These are phyloP conservation scores for Leptopilina myrica DNA, from an alignment of 2,888 invertebrate genomes.

Conservation along the genomic window DNA sequence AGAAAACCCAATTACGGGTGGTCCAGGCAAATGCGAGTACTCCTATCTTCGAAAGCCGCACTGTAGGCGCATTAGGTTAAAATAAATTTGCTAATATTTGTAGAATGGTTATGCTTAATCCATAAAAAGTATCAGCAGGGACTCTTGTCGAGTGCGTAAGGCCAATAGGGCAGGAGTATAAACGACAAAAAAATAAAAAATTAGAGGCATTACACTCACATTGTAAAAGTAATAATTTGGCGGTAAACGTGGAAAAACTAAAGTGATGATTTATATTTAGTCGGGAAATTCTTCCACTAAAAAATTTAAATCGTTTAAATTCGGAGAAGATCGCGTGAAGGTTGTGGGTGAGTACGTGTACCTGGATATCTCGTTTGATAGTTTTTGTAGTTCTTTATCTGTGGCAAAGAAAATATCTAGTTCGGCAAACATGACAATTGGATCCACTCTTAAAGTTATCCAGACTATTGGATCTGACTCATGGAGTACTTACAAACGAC, in stretches of 20 bases:
- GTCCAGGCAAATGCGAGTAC: no score
- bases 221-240: neutral
- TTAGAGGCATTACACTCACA: no score
- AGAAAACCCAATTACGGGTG: no score
- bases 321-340: constrained; percentile 5
- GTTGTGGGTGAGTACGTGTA: neutral
- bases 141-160: no score
- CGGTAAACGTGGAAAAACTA: neutral
- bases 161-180: no score
- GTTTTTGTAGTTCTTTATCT: neutral
- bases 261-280: neutral
- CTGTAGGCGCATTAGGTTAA: no score
- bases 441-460: neutral
- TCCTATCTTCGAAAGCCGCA: no score
- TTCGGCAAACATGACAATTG: neutral
- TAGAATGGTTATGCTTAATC: no score
- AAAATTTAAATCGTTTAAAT: constrained; percentile 23
- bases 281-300: neutral
- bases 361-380: neutral
- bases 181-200: no score
- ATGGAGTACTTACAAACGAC: neutral
- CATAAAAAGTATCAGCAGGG: no score
- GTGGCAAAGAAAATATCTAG: neutral
- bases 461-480: neutral
- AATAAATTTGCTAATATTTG: no score